Base-by-base conservation (phyloP, 2,797 vertebrate genomes). In the Acanthurus leucopareius region DNA sequence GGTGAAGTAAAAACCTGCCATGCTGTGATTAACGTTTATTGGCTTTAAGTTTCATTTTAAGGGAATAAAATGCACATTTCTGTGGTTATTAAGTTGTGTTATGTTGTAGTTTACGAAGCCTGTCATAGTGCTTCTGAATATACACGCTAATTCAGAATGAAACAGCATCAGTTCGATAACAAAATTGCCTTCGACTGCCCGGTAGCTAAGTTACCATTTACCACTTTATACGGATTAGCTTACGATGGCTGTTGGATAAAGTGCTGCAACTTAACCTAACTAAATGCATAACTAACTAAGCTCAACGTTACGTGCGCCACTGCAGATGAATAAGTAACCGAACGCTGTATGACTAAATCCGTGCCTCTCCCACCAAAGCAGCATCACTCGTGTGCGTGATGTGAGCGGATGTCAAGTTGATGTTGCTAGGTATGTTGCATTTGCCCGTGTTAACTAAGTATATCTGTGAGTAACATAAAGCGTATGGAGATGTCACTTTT, bases 341-440 rank as follows among this genome's bases (percentile, higher is more conserved):
- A 75, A 83, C 75, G 79, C 53, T 69, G 80, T 78, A 7, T 59
- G 81, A 62, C 76, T 74, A 69, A 83, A 85, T 79, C 80, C 68
- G 81, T 51, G 88, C 85, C 79, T 87, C 85, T 86, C 80, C 79
- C 80, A 73, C 80, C 71, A 49, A 75, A 44, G 67, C 80, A 88
- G 79, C 90, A 90, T 89, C 89, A 67, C 81, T 74, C 59, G 42
- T 51, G 72, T 80, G 68, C 68, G 79, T 80, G 89, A 84, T 86
- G 78, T 22, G 80, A 86, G 79, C 79, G 82, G 86, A 90, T 85
- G 91, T 90, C 88, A 85, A 81, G 73, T 85, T 84, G 73, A 19
- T 83, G 89, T 86, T 81, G 87, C 88, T 88, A 74, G 80, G 73
- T 69, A 48, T 74, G 77, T 61, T 22, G 67, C 71, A 16, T 38